Evolutionary conservation across 2,888 invertebrate species (phyloP).

Genomic region (Limnephilus lunatus): DNA sequence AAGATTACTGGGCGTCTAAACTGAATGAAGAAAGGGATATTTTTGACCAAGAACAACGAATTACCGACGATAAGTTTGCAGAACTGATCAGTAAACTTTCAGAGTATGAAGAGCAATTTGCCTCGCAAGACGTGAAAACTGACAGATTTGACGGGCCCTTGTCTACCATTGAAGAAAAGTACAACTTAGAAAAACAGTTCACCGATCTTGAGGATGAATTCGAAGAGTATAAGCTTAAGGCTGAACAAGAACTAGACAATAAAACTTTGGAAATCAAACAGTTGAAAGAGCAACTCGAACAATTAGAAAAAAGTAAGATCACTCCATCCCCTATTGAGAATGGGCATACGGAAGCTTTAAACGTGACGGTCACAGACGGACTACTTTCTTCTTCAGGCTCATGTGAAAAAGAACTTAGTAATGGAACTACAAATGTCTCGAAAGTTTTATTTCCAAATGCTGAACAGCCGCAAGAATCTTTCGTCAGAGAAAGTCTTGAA

Average conservation of each 20-base stretch:
- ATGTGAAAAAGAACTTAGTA: conserved; percentile 37
- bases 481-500: conserved; percentile 9
- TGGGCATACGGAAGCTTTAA: conserved; percentile 59
- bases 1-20: conserved; percentile 91
- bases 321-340: conserved; percentile 30
- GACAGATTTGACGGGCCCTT: conserved; percentile 74
- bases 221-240: conserved; percentile 77
- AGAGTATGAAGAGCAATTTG: conserved; percentile 89
- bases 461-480: conserved; percentile 17
- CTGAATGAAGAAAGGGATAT: conserved; percentile 86
- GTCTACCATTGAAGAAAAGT: conserved; percentile 88
- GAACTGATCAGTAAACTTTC: conserved; percentile 85
- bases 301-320: conserved; percentile 51
- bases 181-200: conserved; percentile 84
- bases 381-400: conserved; percentile 19
- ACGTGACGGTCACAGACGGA: background rate
- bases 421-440: conserved; percentile 4
- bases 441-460: conserved; percentile 17
- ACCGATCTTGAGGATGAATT: conserved; percentile 84
- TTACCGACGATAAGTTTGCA: conserved; percentile 85
- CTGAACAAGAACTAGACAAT: conserved; percentile 76
- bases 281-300: conserved; percentile 75
- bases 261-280: conserved; percentile 78
- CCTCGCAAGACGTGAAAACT: conserved; percentile 73
- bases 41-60: conserved; percentile 85